Conservation (phyloP, 2,113 vertebrate species). For the Python bivittatus region DNA sequence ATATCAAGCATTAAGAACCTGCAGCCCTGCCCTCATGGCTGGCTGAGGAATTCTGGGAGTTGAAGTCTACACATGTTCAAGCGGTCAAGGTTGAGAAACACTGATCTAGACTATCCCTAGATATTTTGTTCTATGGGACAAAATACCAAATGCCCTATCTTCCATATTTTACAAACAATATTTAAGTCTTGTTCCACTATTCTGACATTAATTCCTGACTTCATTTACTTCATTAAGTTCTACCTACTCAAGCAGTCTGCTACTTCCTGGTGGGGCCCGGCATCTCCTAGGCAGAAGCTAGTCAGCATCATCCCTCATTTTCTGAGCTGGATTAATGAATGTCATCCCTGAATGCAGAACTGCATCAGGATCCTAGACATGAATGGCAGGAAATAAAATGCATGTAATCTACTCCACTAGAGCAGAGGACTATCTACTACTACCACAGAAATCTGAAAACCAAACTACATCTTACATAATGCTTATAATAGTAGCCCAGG, state of each 20-base stretch:
- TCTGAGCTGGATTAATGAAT: not conserved
- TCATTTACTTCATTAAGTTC: not conserved
- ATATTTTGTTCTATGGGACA: not conserved
- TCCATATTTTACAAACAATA: not conserved
- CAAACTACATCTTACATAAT: no score
- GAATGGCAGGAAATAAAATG: not conserved
- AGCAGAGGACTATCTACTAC: slow-evolving; percentile 60
- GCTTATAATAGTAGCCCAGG: not conserved
- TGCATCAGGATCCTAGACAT: not conserved
- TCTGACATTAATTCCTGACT: not conserved
- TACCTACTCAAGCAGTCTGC: not conserved
- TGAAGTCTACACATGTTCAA: no score
- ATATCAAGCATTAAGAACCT: no score
- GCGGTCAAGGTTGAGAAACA: no score
- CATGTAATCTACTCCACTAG: not conserved
- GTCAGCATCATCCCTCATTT: not conserved
- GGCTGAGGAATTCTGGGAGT: no score
- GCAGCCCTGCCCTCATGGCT: no score
- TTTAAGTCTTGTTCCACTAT: not conserved
- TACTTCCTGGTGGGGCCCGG: not conserved
- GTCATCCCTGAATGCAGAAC: no score
- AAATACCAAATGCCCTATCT: not conserved
- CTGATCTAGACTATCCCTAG: not conserved
- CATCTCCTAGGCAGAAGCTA: not conserved
- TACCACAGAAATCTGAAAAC: slow-evolving; percentile 53